Evolutionary conservation across 2,888 invertebrate species (phyloP).

Genomic region (Megamerina dolium): DNA sequence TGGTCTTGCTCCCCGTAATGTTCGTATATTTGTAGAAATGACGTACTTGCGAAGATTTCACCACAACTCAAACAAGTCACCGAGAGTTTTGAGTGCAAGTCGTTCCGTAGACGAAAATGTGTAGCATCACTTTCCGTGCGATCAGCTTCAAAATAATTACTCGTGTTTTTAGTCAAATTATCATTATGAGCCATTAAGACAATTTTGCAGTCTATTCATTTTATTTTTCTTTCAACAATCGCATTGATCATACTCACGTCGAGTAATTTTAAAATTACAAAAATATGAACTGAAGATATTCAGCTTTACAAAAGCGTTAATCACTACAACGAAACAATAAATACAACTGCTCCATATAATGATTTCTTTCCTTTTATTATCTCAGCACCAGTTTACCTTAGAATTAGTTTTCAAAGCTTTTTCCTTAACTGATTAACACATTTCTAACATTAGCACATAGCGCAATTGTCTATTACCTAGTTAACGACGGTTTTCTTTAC

Average conservation of each 20-base stretch:
- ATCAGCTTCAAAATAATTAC: slow-evolving; percentile 19
- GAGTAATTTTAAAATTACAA: too few species aligned
- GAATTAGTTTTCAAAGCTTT: background rate
- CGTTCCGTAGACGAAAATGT: slow-evolving; percentile 34
- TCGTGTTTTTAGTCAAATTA: slow-evolving; percentile 15
- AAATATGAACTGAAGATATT: too few species aligned
- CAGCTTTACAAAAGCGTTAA: too few species aligned
- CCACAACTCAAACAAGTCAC: slow-evolving; percentile 38
- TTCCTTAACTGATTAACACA: too few species aligned
- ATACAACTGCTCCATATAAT: too few species aligned
- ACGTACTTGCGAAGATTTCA: slow-evolving; percentile 25
- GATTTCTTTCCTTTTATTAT: background rate
- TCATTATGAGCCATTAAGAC: slow-evolving; percentile 25
- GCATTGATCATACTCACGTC: too few species aligned
- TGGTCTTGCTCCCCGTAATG: slow-evolving; percentile 35
- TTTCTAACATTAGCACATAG: too few species aligned
- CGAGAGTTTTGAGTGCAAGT: slow-evolving; percentile 26
- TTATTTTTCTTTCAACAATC: background rate
- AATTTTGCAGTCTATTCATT: background rate
- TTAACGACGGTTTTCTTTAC: slow-evolving; percentile 15
- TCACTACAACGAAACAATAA: too few species aligned
- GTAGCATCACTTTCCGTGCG: slow-evolving; percentile 43
- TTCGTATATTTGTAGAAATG: slow-evolving; percentile 35
- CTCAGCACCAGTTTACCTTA: slow-evolving; percentile 1
- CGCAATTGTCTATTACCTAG: too few species aligned